Evolutionary conservation across 1,140 invertebrate species (phyloP).

Genomic region (Cotesia typhae): DNA sequence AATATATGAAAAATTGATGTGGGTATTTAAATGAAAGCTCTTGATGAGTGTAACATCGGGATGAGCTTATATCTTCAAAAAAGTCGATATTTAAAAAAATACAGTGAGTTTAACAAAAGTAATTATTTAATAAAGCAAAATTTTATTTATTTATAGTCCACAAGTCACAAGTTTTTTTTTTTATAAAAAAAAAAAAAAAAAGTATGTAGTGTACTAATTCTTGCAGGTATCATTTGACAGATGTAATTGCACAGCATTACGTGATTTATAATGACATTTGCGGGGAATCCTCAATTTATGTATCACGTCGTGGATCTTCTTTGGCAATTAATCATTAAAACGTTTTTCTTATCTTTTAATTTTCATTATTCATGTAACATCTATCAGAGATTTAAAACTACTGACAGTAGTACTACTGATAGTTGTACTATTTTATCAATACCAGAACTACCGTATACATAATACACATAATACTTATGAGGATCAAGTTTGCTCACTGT

Average conservation of each 20-base stretch:
- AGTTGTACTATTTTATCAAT: neutral
- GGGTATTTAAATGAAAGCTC: too few relatives aligned
- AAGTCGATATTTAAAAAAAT: too few relatives aligned
- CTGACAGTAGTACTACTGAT: neutral
- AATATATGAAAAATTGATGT: too few relatives aligned
- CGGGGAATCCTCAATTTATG: constrained; percentile 16
- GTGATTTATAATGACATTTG: constrained; percentile 24
- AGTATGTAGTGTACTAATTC: neutral
- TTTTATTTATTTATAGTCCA: too few relatives aligned
- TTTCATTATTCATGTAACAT: constrained; percentile 1
- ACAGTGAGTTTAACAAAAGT: too few relatives aligned
- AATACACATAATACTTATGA: neutral
- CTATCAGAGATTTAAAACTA: neutral
- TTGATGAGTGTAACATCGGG: too few relatives aligned
- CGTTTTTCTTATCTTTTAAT: neutral
- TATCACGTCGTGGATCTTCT: constrained; percentile 13
- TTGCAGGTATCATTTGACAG: neutral
- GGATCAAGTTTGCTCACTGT: constrained; percentile 7
- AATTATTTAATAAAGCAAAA: too few relatives aligned
- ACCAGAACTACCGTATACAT: neutral
- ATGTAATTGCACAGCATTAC: constrained; percentile 20
- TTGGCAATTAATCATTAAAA: constrained; percentile 23
- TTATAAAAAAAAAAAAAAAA: neutral
- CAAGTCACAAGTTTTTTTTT: too few relatives aligned
- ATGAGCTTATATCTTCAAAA: too few relatives aligned